These are phyloP conservation scores for Hypothenemus hampei DNA, from an alignment of 1,140 invertebrate genomes.

Conservation along the genomic window DNA sequence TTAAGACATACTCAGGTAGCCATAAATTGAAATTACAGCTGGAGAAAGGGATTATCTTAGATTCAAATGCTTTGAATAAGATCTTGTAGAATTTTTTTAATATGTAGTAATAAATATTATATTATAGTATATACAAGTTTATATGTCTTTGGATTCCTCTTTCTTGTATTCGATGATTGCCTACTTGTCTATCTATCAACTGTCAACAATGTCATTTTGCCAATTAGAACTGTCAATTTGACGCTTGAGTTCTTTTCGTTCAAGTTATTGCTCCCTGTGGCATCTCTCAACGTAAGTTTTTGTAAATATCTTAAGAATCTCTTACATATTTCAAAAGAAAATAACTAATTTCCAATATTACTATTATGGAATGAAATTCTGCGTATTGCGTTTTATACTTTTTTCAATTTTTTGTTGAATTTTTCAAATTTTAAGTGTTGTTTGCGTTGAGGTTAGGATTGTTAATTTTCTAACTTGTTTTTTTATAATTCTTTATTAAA, in stretches of 20 bases:
- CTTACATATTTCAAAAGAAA: conserved; percentile 7
- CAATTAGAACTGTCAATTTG: no score
- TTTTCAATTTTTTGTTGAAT: conserved; percentile 8
- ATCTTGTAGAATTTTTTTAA: conserved; percentile 10
- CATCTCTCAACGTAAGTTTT: conserved; percentile 64
- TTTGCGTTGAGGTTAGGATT: no score
- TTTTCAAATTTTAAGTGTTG: background rate
- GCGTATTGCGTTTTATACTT: no score
- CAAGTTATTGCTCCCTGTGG: conserved; percentile 60
- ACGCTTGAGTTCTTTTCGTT: background rate
- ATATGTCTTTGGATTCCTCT: no score
- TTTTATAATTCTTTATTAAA: conserved; percentile 1
- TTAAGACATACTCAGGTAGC: conserved; percentile 29
- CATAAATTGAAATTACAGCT: conserved; percentile 30
- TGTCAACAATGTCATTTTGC: no score
- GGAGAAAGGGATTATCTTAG: conserved; percentile 24
- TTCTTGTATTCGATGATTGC: no score
- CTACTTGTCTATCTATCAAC: no score
- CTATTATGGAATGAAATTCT: no score
- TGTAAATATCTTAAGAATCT: conserved; percentile 42
- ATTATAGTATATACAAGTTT: no score
- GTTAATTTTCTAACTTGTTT: background rate
- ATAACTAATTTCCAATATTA: no score
- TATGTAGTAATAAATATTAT: background rate
- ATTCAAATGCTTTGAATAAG: conserved; percentile 29